These are phyloP conservation scores for Himalopsyche kuldschensis DNA, from an alignment of 2,888 invertebrate genomes.

Conservation along the genomic window DNA sequence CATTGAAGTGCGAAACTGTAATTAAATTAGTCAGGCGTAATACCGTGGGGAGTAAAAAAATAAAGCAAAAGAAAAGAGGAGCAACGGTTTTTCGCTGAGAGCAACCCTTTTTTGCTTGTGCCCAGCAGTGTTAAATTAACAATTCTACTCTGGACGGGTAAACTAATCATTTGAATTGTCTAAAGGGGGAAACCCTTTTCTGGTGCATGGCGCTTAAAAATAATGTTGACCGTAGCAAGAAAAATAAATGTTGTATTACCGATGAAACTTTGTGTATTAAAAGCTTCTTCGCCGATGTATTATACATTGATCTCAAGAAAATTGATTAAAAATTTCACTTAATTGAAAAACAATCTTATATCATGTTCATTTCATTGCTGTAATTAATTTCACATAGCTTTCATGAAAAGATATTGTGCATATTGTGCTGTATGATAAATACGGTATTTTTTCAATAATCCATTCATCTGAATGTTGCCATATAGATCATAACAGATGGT, in stretches of 20 bases:
- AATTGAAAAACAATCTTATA: too few relatives aligned
- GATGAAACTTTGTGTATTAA: neutral
- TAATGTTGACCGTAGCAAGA: neutral
- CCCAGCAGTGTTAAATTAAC: neutral
- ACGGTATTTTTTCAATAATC: too few relatives aligned
- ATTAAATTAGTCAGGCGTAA: neutral
- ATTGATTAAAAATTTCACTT: too few relatives aligned
- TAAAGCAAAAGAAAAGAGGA: neutral
- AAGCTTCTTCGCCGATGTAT: neutral
- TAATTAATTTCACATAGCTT: too few relatives aligned
- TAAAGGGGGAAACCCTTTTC: neutral
- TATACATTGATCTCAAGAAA: too few relatives aligned
- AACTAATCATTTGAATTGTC: neutral
- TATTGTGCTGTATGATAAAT: too few relatives aligned
- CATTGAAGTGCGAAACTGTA: neutral
- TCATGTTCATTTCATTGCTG: too few relatives aligned
- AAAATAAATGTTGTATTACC: neutral
- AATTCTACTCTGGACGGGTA: neutral
- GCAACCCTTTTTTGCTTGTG: neutral
- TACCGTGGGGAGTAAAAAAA: neutral
- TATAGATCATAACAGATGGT: too few relatives aligned
- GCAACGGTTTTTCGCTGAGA: neutral
- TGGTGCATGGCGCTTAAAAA: neutral
- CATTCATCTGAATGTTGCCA: too few relatives aligned
- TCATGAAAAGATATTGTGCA: too few relatives aligned